Percentiles rank a stretch among this genome's conserved stretches.
Conservation (phyloP, 2,888 invertebrate genomes). For the Dryococelus australis region DNA sequence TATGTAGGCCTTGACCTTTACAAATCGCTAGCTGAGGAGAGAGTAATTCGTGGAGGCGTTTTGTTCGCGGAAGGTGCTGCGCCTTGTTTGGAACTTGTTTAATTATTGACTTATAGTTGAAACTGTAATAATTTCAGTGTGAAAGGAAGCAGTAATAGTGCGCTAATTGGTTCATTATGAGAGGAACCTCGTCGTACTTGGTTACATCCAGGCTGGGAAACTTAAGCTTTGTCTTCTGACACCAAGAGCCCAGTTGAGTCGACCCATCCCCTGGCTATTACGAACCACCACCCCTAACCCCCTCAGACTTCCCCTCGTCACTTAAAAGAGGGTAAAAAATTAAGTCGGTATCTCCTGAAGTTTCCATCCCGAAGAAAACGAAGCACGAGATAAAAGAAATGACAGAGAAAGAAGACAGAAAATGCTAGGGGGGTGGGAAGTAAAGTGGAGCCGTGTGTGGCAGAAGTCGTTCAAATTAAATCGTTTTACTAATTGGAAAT, state of each 20-base stretch:
- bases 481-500: not conserved
- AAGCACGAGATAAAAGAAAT: not conserved
- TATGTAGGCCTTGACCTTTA: no score
- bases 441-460: not conserved
- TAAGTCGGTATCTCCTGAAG: not conserved
- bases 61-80: no score
- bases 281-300: not conserved
- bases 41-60: no score
- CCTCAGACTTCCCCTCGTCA: not conserved
- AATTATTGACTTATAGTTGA: no score
- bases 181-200: not conserved
- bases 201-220: not conserved
- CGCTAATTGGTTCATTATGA: not conserved
- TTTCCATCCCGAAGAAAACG: not conserved
- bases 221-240: not conserved
- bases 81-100: no score
- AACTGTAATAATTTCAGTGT: not conserved
- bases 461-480: not conserved
- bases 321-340: not conserved
- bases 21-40: no score
- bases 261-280: no score
- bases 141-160: not conserved
- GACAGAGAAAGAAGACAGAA: not conserved
- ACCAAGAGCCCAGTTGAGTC: not conserved
- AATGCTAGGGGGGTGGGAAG: no score